Evolutionary conservation across 2,888 invertebrate genomes (phyloP).

Genomic region (Quadroppia sp.): DNA sequence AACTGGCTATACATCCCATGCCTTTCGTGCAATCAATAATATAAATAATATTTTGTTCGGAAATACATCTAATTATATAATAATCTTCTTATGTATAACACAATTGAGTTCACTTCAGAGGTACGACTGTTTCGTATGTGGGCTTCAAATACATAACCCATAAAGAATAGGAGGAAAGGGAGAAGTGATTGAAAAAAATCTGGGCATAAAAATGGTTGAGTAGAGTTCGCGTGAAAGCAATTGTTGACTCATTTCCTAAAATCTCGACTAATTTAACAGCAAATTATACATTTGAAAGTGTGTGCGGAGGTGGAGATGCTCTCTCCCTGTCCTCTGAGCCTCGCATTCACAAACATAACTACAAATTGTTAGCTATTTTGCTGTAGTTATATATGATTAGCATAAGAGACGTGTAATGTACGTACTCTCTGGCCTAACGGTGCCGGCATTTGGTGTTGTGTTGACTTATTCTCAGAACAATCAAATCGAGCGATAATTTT

Average conservation of each 20-base stretch:
- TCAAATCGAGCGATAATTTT: slow-evolving; percentile 24
- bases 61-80: slow-evolving; percentile 10
- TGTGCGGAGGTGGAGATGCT: slow-evolving; percentile 34
- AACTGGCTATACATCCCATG: slow-evolving; percentile 5
- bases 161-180: background rate
- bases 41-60: background rate
- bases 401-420: slow-evolving; percentile 27
- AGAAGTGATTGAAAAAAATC: background rate
- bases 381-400: slow-evolving; percentile 22
- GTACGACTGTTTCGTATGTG: background rate
- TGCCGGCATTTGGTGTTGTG: background rate
- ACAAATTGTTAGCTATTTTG: background rate
- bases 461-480: slow-evolving; percentile 11
- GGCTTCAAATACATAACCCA: background rate
- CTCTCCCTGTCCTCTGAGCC: background rate
- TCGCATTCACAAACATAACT: background rate
- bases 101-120: background rate
- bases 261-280: slow-evolving; percentile 25
- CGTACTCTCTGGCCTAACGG: background rate
- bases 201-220: slow-evolving; percentile 9
- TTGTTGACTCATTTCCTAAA: slow-evolving; percentile 19
- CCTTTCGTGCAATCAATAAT: slow-evolving; percentile 30
- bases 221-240: slow-evolving; percentile 13
- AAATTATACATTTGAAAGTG: slow-evolving; percentile 11
- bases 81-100: background rate